These are phyloP conservation scores for Quadroppia sp. DNA, from an alignment of 2,888 invertebrate genomes.

Conservation along the genomic window DNA sequence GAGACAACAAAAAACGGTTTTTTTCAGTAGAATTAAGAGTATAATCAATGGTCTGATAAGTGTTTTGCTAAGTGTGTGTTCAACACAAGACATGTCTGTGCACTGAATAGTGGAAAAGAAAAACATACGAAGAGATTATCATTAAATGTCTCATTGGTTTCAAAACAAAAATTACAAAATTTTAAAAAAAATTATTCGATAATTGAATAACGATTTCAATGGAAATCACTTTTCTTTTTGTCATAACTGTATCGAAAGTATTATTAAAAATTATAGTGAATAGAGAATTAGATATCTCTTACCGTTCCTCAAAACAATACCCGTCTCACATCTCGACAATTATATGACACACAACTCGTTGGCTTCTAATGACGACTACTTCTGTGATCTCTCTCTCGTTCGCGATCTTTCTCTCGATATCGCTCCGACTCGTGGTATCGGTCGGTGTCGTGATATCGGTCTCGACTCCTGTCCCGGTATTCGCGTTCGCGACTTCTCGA, in stretches of 20 bases:
- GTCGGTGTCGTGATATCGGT: slow-evolving; percentile 59
- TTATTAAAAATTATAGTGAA: slow-evolving; percentile 8
- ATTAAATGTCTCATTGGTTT: not conserved
- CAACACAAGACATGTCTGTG: slow-evolving; percentile 11
- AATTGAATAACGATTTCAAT: not conserved
- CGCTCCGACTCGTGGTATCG: slow-evolving; percentile 51
- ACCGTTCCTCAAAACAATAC: slow-evolving; percentile 5
- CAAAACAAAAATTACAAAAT: not conserved
- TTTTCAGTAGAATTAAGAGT: not conserved
- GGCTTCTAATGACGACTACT: slow-evolving; percentile 39
- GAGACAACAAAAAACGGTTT: slow-evolving; percentile 9
- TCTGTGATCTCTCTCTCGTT: slow-evolving; percentile 37
- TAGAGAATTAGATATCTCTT: slow-evolving; percentile 27
- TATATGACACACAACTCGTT: not conserved
- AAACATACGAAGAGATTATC: slow-evolving; percentile 3
- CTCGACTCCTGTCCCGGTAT: slow-evolving; percentile 60
- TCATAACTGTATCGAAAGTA: no score
- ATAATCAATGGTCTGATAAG: not conserved
- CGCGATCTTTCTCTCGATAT: slow-evolving; percentile 52
- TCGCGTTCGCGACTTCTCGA: slow-evolving; percentile 57
- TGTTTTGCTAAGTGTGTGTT: not conserved
- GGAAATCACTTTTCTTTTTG: not conserved
- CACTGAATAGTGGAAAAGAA: not conserved
- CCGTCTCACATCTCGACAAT: slow-evolving; percentile 8
- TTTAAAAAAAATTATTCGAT: not conserved